These are phyloP conservation scores for Ophioderma brevispina DNA, from an alignment of 35 echinoderm and acorn worm genomes.

Conservation along the genomic window DNA sequence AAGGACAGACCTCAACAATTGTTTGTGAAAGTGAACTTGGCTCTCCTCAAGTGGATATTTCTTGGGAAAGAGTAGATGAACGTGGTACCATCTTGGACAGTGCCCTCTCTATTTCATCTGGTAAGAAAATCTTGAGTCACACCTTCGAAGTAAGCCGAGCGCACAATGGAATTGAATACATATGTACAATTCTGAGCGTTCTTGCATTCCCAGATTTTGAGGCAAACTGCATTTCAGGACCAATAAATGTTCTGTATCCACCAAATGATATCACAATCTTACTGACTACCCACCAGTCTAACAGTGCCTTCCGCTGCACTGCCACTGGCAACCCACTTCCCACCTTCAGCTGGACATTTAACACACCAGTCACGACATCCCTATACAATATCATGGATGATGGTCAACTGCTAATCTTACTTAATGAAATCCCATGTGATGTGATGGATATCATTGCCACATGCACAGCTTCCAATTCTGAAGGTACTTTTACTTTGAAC, in stretches of 20 bases:
- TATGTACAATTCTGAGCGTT: not conserved
- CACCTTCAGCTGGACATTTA: constrained; percentile 28
- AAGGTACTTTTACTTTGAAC: not conserved
- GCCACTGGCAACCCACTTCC: not conserved
- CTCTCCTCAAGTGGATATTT: not conserved
- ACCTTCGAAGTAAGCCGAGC: not conserved
- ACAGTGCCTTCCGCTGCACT: not conserved
- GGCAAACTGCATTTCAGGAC: not conserved
- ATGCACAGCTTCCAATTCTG: not conserved
- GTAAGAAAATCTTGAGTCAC: not conserved
- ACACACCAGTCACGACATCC: constrained; percentile 1
- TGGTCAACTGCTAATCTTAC: not conserved
- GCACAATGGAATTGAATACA: not conserved
- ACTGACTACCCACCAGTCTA: not conserved
- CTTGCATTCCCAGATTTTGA: not conserved
- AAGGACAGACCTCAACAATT: not conserved
- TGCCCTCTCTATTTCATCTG: too few species aligned
- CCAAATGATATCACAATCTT: not conserved
- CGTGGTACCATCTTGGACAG: not conserved
- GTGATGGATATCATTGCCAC: constrained; percentile 1
- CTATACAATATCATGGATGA: not conserved
- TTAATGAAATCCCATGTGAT: not conserved
- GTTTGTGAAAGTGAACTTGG: constrained; percentile 5
- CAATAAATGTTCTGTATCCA: constrained; percentile 2
- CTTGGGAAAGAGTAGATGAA: not conserved